These are phyloP conservation scores for Beris chalybata DNA, from an alignment of 2,888 invertebrate species.

Conservation along the genomic window DNA sequence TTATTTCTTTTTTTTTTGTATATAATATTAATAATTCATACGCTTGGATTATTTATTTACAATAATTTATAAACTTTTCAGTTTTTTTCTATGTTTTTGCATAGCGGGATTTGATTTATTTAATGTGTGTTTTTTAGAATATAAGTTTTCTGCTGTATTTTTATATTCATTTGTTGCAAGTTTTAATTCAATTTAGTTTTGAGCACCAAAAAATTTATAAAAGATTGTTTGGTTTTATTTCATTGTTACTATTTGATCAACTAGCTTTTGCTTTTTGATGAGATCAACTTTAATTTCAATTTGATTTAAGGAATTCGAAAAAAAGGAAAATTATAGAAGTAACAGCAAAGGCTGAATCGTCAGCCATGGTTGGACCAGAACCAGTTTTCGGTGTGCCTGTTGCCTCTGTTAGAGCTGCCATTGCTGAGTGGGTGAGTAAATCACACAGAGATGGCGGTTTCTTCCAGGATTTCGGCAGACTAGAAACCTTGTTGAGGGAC, in stretches of 20 bases:
- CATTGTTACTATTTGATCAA: conserved; percentile 20
- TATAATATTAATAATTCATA: not conserved
- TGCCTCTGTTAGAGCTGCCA: no score
- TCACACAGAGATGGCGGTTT: no score
- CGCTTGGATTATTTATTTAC: not conserved
- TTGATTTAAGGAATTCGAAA: no score
- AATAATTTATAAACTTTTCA: not conserved
- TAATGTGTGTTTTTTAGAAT: not conserved
- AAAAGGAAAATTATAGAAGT: no score
- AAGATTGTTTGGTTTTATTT: conserved; percentile 33
- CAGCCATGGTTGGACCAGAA: no score
- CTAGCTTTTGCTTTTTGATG: conserved; percentile 4
- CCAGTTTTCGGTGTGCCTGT: no score
- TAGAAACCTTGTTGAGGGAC: no score
- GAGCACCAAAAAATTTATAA: conserved; percentile 34
- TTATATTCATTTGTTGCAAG: not conserved
- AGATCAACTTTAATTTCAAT: not conserved
- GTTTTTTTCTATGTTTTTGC: not conserved
- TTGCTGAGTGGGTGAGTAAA: no score
- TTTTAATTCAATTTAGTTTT: conserved; percentile 20
- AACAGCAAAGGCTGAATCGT: no score
- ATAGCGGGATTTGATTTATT: not conserved
- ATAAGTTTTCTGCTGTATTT: conserved; percentile 25
- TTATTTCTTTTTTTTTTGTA: no score
- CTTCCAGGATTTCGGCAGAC: no score